A percentile compares a stretch with the other conserved stretches of the same genome.
Conservation (phyloP, 2,888 invertebrate genomes). For the Cryptophagus acutangulus region DNA sequence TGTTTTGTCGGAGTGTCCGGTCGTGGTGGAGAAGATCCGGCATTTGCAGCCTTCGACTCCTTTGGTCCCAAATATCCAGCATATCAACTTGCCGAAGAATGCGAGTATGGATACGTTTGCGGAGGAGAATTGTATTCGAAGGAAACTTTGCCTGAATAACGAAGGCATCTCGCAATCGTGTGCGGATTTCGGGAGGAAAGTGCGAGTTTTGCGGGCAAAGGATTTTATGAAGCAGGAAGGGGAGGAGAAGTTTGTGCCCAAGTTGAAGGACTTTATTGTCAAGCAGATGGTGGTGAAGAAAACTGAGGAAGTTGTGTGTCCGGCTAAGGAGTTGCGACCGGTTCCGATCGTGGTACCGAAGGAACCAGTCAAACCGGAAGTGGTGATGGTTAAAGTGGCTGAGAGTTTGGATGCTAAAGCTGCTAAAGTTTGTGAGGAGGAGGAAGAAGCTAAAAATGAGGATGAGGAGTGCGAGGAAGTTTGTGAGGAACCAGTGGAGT, state of each 20-base stretch:
- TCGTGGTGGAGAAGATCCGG: slow-evolving; percentile 11
- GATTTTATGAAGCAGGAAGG: no score
- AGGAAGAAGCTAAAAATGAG: neutral
- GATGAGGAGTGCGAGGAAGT: slow-evolving; percentile 3
- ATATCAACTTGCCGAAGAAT: slow-evolving; percentile 9
- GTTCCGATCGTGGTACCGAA: slow-evolving; percentile 10
- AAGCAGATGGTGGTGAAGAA: no score
- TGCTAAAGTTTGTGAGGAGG: slow-evolving; percentile 2
- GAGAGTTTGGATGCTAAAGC: neutral
- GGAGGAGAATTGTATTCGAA: slow-evolving; percentile 20
- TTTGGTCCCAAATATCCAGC: slow-evolving; percentile 4
- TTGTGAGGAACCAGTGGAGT: no score
- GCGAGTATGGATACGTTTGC: slow-evolving; percentile 17
- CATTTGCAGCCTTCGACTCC: slow-evolving; percentile 17
- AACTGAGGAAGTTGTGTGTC: slow-evolving; percentile 5
- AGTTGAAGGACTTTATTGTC: no score
- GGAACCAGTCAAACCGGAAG: no score
- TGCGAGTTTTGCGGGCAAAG: neutral
- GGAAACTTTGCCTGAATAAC: slow-evolving; percentile 18
- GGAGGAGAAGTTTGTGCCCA: no score
- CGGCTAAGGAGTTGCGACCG: slow-evolving; percentile 11
- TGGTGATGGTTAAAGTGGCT: no score
- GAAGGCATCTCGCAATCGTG: slow-evolving; percentile 22
- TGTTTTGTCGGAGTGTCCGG: slow-evolving; percentile 20
- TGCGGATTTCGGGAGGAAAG: slow-evolving; percentile 12